Evolutionary conservation across 2,113 vertebrate genomes (phyloP).

Genomic region (Pelecanoides urinatrix): DNA sequence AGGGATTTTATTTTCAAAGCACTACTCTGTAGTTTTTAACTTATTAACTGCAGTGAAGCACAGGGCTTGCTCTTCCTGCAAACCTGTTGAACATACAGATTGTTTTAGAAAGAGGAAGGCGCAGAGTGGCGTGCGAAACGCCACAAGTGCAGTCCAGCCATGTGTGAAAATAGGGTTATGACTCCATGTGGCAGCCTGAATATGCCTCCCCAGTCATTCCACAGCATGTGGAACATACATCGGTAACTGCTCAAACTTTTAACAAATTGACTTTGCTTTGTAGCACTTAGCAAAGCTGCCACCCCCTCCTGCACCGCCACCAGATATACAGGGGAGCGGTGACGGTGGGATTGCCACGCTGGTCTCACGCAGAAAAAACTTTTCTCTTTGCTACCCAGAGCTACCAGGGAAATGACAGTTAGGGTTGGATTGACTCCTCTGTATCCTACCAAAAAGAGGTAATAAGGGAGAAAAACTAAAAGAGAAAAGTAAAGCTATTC

Average conservation of each 20-base stretch:
- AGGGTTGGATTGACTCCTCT: not conserved
- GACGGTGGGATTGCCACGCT: not conserved
- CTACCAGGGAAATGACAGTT: not conserved
- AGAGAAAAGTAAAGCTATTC: not conserved
- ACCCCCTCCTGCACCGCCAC: not conserved
- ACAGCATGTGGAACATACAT: not conserved
- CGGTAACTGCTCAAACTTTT: not conserved
- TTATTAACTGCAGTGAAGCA: not conserved
- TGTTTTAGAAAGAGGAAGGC: not conserved
- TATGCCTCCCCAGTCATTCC: not conserved
- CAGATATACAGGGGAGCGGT: accelerated
- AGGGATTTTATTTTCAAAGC: not conserved
- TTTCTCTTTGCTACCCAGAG: not conserved
- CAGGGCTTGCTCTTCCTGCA: not conserved
- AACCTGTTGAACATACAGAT: not conserved
- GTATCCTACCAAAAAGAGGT: not conserved
- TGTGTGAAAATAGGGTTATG: not conserved
- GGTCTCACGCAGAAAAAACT: not conserved
- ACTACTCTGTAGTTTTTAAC: not conserved
- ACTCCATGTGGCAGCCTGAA: not conserved
- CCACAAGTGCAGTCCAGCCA: not conserved
- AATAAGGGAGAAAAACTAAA: not conserved
- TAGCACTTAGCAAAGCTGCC: not conserved
- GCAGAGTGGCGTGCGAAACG: accelerated
- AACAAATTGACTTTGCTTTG: not conserved